A percentile compares a stretch with the other conserved stretches of the same genome.
phyloP scores from a whole-genome alignment of 2,888 invertebrate species.

The Hemicrepidius hirtus region DNA sequence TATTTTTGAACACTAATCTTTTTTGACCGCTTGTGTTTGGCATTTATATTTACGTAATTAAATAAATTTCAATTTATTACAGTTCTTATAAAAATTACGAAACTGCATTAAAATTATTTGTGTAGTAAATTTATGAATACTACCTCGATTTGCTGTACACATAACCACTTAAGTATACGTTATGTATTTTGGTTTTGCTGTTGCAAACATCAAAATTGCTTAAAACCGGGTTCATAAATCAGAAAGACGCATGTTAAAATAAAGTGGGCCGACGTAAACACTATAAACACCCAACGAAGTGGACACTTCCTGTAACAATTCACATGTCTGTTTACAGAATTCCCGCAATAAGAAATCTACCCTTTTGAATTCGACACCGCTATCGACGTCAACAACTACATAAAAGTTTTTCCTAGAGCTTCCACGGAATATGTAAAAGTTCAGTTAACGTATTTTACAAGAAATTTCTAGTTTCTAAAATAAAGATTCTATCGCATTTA shows the following conservation, averaged over 20 bases:
- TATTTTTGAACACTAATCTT: too few relatives aligned
- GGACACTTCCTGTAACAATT: slow-evolving; percentile 39
- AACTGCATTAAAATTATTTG: too few relatives aligned
- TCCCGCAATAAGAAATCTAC: slow-evolving; percentile 26
- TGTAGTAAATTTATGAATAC: too few relatives aligned
- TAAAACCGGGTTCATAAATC: slow-evolving; percentile 29
- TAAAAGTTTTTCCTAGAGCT: slow-evolving; percentile 25
- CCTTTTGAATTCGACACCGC: slow-evolving; percentile 8
- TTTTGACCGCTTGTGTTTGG: too few relatives aligned
- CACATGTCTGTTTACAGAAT: slow-evolving; percentile 34
- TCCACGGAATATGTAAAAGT: neutral
- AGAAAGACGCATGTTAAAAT: slow-evolving; percentile 33
- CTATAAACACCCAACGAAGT: slow-evolving; percentile 27
- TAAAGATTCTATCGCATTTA: too few relatives aligned
- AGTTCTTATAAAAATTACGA: too few relatives aligned
- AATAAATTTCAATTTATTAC: too few relatives aligned
- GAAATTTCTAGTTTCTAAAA: neutral
- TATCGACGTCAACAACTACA: slow-evolving; percentile 34
- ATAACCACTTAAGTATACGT: too few relatives aligned
- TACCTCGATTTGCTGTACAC: too few relatives aligned
- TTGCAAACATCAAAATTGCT: slow-evolving; percentile 4
- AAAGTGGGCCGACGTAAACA: slow-evolving; percentile 42
- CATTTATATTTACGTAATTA: too few relatives aligned
- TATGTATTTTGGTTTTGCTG: neutral
- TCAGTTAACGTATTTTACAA: neutral